Base-by-base conservation (phyloP, 1,140 invertebrate genomes). In the Camponotus pennsylvanicus region DNA sequence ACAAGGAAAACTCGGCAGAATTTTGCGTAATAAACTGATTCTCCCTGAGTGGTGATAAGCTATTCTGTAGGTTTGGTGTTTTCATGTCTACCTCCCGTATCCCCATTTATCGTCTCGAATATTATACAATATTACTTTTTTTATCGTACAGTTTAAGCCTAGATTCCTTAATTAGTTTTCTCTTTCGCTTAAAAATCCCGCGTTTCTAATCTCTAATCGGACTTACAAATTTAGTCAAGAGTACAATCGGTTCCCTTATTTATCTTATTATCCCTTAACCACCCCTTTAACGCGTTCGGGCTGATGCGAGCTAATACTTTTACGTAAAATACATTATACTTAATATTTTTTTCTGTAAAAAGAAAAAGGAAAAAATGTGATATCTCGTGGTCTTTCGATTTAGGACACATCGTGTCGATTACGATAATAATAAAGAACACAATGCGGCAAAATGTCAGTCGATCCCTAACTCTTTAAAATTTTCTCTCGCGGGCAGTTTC, bases 11-110 rank as follows among this genome's bases (percentile, higher is more conserved):
- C 32, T 90, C 85, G 69, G 80, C 27, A 89, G 79, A 87, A 91
- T 89, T 85, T 87, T 88, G 75, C 59, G 80, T 85, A 92, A 42
- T 86, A 90, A 92, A 92, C 89, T 78, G 89, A 92, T 92, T 86
- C 78, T 93, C 92, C 93, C 93, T 94, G 93, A 94, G 93, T 93
- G 88, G 86, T 89, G 73, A 89, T 91, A 91, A 90, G 90, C 92
- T 91, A 92, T 87, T 66, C 69, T 85, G 86, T 82, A 88, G 71
- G 78, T 91, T 90, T 89, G 83, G 78, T 91, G 89, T 89, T 86
- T 76, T 87, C 80, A 69, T 79, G 59, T 79, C 67, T 76, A 90
- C 69, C 79, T 85, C 73, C 3, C 67, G 52, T 32, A 59, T 18
- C 32, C 73, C 76, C 64, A 21, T 5, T 34, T 85, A 61, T 78